These are phyloP conservation scores for Chironomus tepperi DNA, from an alignment of 1,140 invertebrate genomes.

Conservation along the genomic window DNA sequence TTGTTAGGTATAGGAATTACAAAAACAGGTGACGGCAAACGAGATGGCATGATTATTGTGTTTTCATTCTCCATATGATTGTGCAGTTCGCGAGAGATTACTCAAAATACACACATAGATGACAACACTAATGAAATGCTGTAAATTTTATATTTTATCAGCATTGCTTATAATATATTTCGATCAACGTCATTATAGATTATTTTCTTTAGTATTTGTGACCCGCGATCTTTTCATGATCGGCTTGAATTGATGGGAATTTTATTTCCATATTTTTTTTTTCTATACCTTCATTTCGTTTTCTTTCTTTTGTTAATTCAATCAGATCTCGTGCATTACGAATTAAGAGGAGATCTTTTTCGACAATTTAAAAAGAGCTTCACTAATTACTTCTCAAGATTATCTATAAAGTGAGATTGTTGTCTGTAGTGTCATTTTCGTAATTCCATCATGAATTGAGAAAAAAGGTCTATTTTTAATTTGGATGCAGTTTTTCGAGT, in stretches of 20 bases:
- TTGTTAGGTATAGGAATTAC: not conserved
- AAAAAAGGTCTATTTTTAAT: too few species aligned
- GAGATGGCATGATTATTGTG: not conserved
- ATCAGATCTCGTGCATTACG: conserved; percentile 11
- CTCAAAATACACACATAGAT: not conserved
- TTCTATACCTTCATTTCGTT: not conserved
- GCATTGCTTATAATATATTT: too few species aligned
- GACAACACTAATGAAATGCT: too few species aligned
- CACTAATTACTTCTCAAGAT: conserved; percentile 1
- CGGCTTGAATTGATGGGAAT: not conserved
- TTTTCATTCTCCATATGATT: not conserved
- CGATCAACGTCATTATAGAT: too few species aligned
- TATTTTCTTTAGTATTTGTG: not conserved
- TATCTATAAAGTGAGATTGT: not conserved
- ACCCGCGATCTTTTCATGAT: conserved; percentile 1
- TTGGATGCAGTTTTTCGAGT: too few species aligned
- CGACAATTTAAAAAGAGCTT: not conserved
- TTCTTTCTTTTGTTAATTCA: not conserved
- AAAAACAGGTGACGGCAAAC: conserved; percentile 19
- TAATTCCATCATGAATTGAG: too few species aligned
- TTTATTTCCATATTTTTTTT: not conserved
- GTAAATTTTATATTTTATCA: too few species aligned
- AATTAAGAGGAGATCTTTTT: not conserved
- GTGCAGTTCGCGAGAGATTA: not conserved
- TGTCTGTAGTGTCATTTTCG: not conserved